Evolutionary conservation across 2,888 invertebrate species (phyloP), one percentile per base, ranked within the genome.

Genomic region (Trichacis sp.): DNA sequence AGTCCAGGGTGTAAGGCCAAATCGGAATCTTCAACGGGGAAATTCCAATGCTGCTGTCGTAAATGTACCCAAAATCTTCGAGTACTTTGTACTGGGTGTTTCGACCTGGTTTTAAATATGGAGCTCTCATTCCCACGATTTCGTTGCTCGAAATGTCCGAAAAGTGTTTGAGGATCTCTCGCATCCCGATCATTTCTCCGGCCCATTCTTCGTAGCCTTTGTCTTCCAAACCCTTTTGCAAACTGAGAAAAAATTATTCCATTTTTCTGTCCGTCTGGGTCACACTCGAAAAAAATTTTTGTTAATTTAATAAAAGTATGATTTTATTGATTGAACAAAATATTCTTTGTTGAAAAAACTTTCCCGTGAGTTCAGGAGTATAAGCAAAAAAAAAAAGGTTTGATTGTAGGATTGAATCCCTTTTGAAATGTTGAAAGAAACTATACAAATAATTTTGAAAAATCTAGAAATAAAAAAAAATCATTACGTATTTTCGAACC

Each of bases 1-100:
- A 95, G 85, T 97, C 96, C 42, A 97, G 87, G 0, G 97, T 97
- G 85, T 97, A 97, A 0, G 97, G 97, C 97, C 97, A 97, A 53
- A 94, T 90, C 9, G 95, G 95, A 14, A 92, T 88, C 52, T 90
- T 87, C 8, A 89, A 83, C 8, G 95, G 93, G 0, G 95, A 95
- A 52, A 93, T 93, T 57, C 95, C 93, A 74, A 96, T 90, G 1
- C 96, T 96, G 80, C 96, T 95, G 84, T 97, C 96, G 84, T 96
- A 97, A 76, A 95, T 93, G 84, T 93, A 96, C 5, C 93, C 94
- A 81, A 95, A 96, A 84, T 96, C 96, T 87, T 95, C 93, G 76
- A 98, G 87, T 63, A 97, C 95, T 88, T 95, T 94, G 81, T 93
- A 96, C 84, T 96, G 96, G 1, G 95, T 93, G 79, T 96, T 96